Base-by-base conservation (phyloP, 1,140 invertebrate species). In the Drosophila ironensis region DNA sequence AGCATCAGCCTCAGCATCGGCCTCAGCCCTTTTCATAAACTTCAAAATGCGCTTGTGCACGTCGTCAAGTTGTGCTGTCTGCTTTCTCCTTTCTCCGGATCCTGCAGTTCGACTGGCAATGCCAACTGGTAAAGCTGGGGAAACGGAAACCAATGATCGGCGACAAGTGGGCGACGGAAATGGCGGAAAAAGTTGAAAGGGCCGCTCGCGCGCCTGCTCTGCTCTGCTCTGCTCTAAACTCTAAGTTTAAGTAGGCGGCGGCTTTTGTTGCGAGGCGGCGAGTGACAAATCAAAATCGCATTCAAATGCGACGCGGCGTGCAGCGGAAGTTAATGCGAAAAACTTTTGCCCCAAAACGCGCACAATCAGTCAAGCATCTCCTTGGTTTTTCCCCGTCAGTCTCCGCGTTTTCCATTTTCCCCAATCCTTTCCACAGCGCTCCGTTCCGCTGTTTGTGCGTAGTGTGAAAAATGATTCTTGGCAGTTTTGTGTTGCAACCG, bases 251-350 rank as follows among this genome's bases (percentile, higher is more conserved):
- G 80, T 80, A 66, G 69, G 66, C 66, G 41, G 50, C 64, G 63
- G 77, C 80, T 72, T 86, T 84, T 86, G 80, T 86, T 57, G 82
- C 73, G 54, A 61, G 72, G 78, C 72, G 42, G 67, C 77, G 80
- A 84, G 84, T 86, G 80, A 86, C 80, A 86, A 86, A 86, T 86
- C 80, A 86, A 86, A 86, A 86, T 74, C 80, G 80, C 80, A 86
- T 86, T 86, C 80, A 86, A 80, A 80, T 86, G 81, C 80, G 57
- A 75, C 74, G 74, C 80, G 80, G 80, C 75, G 63, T 75, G 81
- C 80, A 80, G 71, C 80, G 80, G 78, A 86, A 86, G 80, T 86
- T 86, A 86, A 86, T 86, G 80, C 81, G 80, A 86, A 86, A 86
- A 86, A 86, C 74, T 86, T 86, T 86, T 63, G 54, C 74, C 63